A percentile compares a stretch with the other conserved stretches of the same genome.
phyloP scores from a whole-genome alignment of 2,888 invertebrate species.

The Pterostichus niger region DNA sequence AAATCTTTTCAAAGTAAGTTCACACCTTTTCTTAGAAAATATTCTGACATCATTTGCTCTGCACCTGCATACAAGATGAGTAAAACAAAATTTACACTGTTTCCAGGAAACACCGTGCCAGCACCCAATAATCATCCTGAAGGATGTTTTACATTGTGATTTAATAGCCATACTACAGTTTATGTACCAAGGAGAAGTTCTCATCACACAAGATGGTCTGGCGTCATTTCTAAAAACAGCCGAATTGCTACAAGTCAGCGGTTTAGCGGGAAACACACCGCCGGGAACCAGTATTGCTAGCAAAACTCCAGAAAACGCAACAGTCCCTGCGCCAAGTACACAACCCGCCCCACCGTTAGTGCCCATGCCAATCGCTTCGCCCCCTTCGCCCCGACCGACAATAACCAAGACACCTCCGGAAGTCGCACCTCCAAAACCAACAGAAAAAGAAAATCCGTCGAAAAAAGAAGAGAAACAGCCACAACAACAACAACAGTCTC shows the following conservation, averaged over 20 bases:
- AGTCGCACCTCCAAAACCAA: neutral
- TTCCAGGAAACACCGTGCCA: conserved; percentile 85
- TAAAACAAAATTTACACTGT: conserved; percentile 1
- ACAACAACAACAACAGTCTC: neutral
- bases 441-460: conserved; percentile 34
- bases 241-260: conserved; percentile 84
- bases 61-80: conserved; percentile 68
- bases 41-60: conserved; percentile 5
- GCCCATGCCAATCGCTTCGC: conserved; percentile 2
- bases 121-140: conserved; percentile 86
- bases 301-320: neutral
- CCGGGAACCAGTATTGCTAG: neutral
- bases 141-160: conserved; percentile 84
- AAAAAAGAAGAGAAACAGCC: conserved; percentile 5
- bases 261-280: conserved; percentile 77
- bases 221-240: conserved; percentile 84
- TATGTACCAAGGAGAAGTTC: conserved; percentile 87
- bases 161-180: conserved; percentile 84
- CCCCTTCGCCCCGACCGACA: conserved; percentile 42
- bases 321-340: neutral
- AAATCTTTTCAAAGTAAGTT: conserved; percentile 84
- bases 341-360: conserved; percentile 34
- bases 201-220: conserved; percentile 83
- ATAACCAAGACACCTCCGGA: conserved; percentile 3
- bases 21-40: neutral